Evolutionary conservation across 2,888 invertebrate species (phyloP).

Genomic region (Cephonodes hylas): DNA sequence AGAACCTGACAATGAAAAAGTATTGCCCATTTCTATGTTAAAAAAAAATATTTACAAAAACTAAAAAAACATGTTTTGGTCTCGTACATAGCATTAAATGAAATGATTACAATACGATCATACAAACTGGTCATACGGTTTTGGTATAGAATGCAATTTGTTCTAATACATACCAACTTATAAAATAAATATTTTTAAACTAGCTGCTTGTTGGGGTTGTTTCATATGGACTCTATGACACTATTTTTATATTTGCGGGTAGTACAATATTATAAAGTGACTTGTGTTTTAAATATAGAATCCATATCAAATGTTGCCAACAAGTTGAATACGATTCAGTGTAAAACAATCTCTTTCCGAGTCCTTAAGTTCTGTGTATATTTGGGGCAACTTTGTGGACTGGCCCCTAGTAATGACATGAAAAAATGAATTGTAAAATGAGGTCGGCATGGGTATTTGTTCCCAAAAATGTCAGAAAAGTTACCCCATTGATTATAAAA

Average conservation of each 20-base stretch:
- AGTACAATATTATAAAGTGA: too few relatives aligned
- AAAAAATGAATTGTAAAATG: neutral
- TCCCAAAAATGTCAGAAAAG: neutral
- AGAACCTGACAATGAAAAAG: neutral
- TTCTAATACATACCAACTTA: constrained; percentile 26
- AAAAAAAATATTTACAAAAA: constrained; percentile 25
- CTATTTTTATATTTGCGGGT: neutral
- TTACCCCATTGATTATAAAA: neutral
- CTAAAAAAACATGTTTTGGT: constrained; percentile 49
- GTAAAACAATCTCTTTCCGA: too few relatives aligned
- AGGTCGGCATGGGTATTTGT: too few relatives aligned
- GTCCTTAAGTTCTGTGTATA: neutral
- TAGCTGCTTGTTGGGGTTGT: constrained; percentile 5
- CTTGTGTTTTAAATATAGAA: neutral
- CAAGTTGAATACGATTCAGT: neutral
- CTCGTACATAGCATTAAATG: constrained; percentile 29
- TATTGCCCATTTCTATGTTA: constrained; percentile 15
- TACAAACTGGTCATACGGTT: constrained; percentile 63
- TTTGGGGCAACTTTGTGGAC: neutral
- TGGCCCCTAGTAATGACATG: neutral
- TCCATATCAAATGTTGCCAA: neutral
- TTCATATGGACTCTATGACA: neutral
- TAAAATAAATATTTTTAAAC: constrained; percentile 31
- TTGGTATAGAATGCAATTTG: constrained; percentile 57
- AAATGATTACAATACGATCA: constrained; percentile 22